Evolutionary conservation across 2,113 vertebrate species (phyloP), one percentile per base, ranked within the genome.

Genomic region (Phrynosoma platyrhinos): DNA sequence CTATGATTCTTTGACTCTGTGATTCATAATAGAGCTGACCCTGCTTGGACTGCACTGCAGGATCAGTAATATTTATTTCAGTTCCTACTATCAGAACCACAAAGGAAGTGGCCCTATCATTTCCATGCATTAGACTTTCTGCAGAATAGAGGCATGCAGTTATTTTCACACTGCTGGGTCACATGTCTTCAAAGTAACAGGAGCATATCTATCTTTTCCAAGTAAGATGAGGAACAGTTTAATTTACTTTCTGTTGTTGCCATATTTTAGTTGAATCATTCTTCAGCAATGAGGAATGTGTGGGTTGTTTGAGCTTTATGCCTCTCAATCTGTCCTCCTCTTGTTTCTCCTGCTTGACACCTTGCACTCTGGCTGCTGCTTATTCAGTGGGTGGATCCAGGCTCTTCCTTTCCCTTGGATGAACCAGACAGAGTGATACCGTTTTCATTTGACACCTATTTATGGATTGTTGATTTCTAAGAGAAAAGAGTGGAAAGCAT

Each of bases 271-370:
- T 80, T 69, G 47, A 79, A 58, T 87, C 32, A 40, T 21, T 7
- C 47, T 72, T 30, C 64, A 55, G 36, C 32, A 53, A 55, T 18
- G 58, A 62, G 58, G 9, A 55, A 25, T 40, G 83, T 42, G 83
- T 85, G 52, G 83, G 52, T 52, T 75, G 40, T 66, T 85, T 66
- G 74, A 78, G 2, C 30, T 30, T 85, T 66, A n/a, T 23, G 27
- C 64, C 36, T 47, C 64, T 78, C 23, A 42, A 62, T 62, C 72
- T 42, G 18, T 64, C 55, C 55, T 82, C 58, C 32, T 27, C 53
- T 20, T 84, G 47, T 84, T 84, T n/a, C n/a, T 58, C n/a, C n/a
- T 84, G 52, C 10, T 78, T 66, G 36, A 85, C 58, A 77, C 18
- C 36, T 47, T 64, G 32, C 32, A 77, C 58, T 78, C 18, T 78